Conservation (phyloP, 2,797 vertebrate species). For the Petrocephalus schoutedeni region DNA sequence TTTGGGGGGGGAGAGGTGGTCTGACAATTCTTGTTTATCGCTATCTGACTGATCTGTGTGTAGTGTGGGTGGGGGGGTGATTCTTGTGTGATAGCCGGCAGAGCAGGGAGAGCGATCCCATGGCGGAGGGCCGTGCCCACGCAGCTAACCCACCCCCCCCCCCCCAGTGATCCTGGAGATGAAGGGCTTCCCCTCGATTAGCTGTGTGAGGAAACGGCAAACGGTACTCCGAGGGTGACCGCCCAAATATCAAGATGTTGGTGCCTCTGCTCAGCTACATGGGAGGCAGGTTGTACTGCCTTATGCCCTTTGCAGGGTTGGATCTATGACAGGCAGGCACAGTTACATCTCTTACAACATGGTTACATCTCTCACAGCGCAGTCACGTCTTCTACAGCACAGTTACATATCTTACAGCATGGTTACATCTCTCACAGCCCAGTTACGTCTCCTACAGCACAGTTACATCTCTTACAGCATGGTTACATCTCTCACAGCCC, state of each 20-base stretch:
- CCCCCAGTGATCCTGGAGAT: constrained; percentile 25
- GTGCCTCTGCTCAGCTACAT: background rate
- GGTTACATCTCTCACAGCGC: no score
- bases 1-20: constrained; percentile 41
- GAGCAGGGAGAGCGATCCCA: constrained; percentile 58
- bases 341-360: background rate
- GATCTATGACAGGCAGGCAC: background rate
- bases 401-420: background rate
- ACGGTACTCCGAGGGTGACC: background rate
- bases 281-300: background rate
- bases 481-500: no score
- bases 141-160: constrained; percentile 28
- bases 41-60: constrained; percentile 60
- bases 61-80: constrained; percentile 58
- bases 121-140: constrained; percentile 53
- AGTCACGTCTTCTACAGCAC: no score
- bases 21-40: constrained; percentile 33
- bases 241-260: background rate
- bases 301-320: background rate
- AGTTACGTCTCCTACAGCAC: no score
- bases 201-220: constrained; percentile 31
- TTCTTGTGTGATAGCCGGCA: constrained; percentile 53
- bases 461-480: background rate
- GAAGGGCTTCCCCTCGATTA: constrained; percentile 47
- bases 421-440: no score